These are phyloP conservation scores for Glyptemys insculpta DNA, from an alignment of 2,797 vertebrate genomes.

Conservation along the genomic window DNA sequence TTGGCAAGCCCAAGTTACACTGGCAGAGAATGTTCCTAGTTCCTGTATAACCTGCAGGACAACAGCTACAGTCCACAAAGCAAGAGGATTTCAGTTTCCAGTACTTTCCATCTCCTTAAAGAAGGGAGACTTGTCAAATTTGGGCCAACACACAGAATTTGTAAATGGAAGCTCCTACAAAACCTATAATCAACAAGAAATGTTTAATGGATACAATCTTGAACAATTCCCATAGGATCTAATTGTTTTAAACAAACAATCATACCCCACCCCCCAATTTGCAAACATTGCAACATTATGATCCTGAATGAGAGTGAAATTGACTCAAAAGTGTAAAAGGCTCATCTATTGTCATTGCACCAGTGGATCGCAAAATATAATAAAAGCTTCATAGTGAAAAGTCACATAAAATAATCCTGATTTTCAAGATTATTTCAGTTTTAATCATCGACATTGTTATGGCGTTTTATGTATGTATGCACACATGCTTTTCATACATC, in stretches of 20 bases:
- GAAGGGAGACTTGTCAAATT: background rate
- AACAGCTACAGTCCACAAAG: background rate
- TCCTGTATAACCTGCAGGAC: background rate
- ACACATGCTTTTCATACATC: background rate
- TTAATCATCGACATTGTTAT: too few relatives aligned
- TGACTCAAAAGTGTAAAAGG: background rate
- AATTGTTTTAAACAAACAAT: background rate
- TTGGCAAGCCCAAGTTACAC: background rate
- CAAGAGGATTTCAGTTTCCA: background rate
- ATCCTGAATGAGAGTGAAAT: background rate
- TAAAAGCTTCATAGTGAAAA: background rate
- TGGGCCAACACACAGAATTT: background rate
- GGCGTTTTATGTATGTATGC: too few relatives aligned
- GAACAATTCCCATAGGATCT: background rate
- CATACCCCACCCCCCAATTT: background rate
- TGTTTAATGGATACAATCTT: too few relatives aligned
- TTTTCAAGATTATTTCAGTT: background rate
- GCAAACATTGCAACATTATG: background rate
- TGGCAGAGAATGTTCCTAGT: background rate
- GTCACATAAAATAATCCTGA: background rate
- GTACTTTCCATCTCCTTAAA: background rate
- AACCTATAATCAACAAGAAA: background rate
- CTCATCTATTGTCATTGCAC: background rate
- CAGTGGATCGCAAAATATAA: background rate
- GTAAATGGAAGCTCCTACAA: background rate